Percentiles rank a stretch among this genome's conserved stretches.
Evolutionary conservation across 2,888 invertebrate species (phyloP).

Genomic region (Limenitis arthemis): DNA sequence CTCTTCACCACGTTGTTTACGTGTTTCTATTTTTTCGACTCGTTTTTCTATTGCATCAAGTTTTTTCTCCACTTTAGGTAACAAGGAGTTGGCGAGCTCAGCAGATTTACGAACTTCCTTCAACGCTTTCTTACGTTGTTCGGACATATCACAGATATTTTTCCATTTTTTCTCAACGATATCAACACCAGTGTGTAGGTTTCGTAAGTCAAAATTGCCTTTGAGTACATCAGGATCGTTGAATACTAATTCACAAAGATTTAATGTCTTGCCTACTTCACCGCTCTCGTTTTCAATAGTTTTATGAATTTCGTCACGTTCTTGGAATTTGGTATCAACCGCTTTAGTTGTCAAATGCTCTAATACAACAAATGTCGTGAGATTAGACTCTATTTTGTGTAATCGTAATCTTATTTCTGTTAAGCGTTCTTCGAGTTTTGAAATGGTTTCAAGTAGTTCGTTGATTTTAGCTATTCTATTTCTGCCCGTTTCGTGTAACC

Average conservation of each 20-base stretch:
- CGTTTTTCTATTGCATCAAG: slow-evolving; percentile 73
- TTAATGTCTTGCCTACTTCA: slow-evolving; percentile 83
- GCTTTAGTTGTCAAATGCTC: slow-evolving; percentile 76
- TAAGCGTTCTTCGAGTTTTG: slow-evolving; percentile 79
- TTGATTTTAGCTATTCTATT: slow-evolving; percentile 79
- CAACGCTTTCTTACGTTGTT: slow-evolving; percentile 69
- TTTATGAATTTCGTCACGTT: slow-evolving; percentile 81
- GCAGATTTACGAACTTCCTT: slow-evolving; percentile 72
- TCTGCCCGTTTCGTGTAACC: slow-evolving; percentile 75
- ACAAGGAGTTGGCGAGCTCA: slow-evolving; percentile 75
- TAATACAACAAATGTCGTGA: slow-evolving; percentile 78
- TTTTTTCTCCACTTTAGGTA: slow-evolving; percentile 74
- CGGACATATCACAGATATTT: slow-evolving; percentile 79
- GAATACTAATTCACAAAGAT: slow-evolving; percentile 82
- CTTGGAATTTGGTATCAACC: slow-evolving; percentile 77
- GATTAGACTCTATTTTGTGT: slow-evolving; percentile 78
- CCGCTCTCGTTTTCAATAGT: slow-evolving; percentile 84
- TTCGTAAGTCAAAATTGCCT: slow-evolving; percentile 79
- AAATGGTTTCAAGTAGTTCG: slow-evolving; percentile 79
- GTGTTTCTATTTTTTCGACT: slow-evolving; percentile 64
- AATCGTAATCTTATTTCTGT: slow-evolving; percentile 81
- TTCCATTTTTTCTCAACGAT: slow-evolving; percentile 87
- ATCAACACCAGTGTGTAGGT: slow-evolving; percentile 76
- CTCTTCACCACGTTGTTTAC: slow-evolving; percentile 57
- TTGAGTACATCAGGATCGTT: slow-evolving; percentile 82